Evolutionary conservation across 1,140 invertebrate genomes (phyloP).

Genomic region (Eupristina koningsbergeri): DNA sequence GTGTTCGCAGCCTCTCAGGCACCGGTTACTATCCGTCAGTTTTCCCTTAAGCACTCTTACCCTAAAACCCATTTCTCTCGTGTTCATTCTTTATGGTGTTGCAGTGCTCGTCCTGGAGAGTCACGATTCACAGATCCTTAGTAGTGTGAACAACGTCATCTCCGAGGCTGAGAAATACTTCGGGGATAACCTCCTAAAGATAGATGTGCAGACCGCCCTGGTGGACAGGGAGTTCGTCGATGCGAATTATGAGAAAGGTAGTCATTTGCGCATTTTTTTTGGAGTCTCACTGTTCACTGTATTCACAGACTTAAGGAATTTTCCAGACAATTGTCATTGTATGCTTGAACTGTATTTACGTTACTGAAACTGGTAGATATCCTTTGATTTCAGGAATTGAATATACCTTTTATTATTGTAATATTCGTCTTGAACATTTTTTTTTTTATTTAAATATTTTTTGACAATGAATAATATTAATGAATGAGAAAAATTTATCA

Average conservation of each 20-base stretch:
- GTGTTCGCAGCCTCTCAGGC: conserved; percentile 54
- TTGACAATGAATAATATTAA: no score
- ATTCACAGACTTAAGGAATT: no score
- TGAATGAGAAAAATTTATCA: no score
- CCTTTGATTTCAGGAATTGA: no score
- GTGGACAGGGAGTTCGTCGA: conserved; percentile 63
- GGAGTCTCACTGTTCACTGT: no score
- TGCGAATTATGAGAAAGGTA: conserved; percentile 62
- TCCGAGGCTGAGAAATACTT: conserved; percentile 59
- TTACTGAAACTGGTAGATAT: no score
- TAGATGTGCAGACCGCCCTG: conserved; percentile 58
- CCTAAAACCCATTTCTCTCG: background rate
- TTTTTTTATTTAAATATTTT: no score
- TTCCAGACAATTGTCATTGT: no score
- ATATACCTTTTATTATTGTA: no score
- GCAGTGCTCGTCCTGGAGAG: conserved; percentile 67
- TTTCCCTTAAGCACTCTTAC: background rate
- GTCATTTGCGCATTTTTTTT: no score
- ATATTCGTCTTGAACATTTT: no score
- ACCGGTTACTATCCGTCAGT: conserved; percentile 57
- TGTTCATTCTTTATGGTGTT: background rate
- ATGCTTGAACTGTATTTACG: no score
- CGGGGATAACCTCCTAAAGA: conserved; percentile 54
- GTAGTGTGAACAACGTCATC: conserved; percentile 59
- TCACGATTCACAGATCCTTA: conserved; percentile 58